Base-by-base conservation (phyloP, 2,797 vertebrate species). In the Cynopterus sphinx region DNA sequence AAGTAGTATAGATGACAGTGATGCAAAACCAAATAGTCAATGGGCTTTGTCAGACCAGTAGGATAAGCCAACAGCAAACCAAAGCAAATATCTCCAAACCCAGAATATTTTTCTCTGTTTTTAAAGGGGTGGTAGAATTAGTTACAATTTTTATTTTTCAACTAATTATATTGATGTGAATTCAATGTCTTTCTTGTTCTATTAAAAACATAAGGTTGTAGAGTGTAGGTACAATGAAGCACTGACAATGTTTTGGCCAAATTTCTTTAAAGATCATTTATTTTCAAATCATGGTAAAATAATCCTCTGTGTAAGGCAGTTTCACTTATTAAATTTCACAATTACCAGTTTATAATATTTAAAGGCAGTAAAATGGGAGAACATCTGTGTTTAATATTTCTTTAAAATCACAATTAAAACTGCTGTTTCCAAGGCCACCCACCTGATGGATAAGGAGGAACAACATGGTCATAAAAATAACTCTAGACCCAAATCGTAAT, bases 261-360 rank as follows among this genome's bases (percentile, higher is more conserved):
- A 33, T 88, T 84, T 93, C 19, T 90, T 73, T 31, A 74, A 77
- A 61, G 28, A 59, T 65, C 67, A 49, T 79, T 57, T 86, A 57
- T 75, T 82, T 94, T 87, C 13, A 59, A 90, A 67, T 86, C 46
- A 82, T 33, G 24, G 31, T 57, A 53, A 95, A 97, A 77, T 39
- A 91, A 81, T 46, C 67, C 13, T 83, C 16, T 39, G 10, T 22
- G 24, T 75, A 53, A 82, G 59, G 49, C 49, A 63, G 15, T 85
- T 82, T 89, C 46, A 41, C 6, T 15, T 90, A 61, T 89, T 83
- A 78, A 57, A 89, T 82, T 91, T 94, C 55, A 67, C 21, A 82
- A 55, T 71, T 63, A 68, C 33, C 49, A 84, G 55, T 77, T 91
- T 87, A 46, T 16, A 70, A 33, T 90, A 92, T 90, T 65, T 90